Evolutionary conservation across 2,113 vertebrate genomes (phyloP).

Genomic region (Pelodiscus sinensis): DNA sequence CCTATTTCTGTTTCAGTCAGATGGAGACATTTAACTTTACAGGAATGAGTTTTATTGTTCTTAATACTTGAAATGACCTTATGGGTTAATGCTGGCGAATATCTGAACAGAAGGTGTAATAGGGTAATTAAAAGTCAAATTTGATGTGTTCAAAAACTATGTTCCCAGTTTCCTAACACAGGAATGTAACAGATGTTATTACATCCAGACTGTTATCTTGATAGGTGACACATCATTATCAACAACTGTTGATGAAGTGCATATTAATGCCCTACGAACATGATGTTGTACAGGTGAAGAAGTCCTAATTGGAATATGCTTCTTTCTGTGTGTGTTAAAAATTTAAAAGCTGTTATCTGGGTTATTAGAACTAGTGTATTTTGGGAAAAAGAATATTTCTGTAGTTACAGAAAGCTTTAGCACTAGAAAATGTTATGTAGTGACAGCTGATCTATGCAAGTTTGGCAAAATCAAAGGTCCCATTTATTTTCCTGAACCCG

Average conservation of each 20-base stretch:
- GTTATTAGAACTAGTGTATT: background rate
- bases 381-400: background rate
- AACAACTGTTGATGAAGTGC: constrained; percentile 60
- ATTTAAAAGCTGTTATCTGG: constrained; percentile 35
- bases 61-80: constrained; percentile 13
- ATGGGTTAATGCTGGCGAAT: constrained; percentile 11
- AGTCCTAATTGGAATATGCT: constrained; percentile 30
- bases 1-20: background rate
- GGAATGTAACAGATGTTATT: constrained; percentile 64
- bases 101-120: constrained; percentile 37
- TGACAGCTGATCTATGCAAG: constrained; percentile 19
- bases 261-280: constrained; percentile 30
- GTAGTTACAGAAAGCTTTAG: constrained; percentile 1
- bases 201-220: constrained; percentile 59
- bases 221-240: constrained; percentile 61
- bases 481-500: background rate
- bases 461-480: constrained; percentile 11
- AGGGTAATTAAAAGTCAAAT: constrained; percentile 63
- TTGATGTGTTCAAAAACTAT: constrained; percentile 32
- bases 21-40: background rate
- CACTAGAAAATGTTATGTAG: constrained; percentile 15
- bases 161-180: constrained; percentile 44
- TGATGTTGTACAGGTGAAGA: constrained; percentile 12
- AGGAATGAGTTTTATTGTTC: background rate
- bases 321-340: constrained; percentile 28